A percentile compares a stretch with the other conserved stretches of the same genome.
Evolutionary conservation across 2,113 vertebrate genomes (phyloP).

Genomic region (Apus apus): DNA sequence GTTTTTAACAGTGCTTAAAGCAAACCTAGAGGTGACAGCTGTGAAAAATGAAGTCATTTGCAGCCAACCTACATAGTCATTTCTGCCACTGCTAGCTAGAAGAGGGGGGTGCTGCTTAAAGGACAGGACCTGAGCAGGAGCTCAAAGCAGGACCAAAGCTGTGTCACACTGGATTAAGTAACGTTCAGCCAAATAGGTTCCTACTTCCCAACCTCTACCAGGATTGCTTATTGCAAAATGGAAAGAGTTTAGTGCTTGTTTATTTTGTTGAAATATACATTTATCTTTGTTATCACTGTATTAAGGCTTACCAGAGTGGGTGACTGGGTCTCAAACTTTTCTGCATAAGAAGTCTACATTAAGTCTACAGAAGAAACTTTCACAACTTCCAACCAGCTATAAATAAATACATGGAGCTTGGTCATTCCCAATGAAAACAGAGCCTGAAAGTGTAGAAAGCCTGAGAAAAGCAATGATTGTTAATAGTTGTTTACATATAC

Average conservation of each 20-base stretch:
- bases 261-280: not conserved
- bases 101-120: not conserved
- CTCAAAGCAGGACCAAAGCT: not conserved
- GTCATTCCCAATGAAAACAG: not conserved
- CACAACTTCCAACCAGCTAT: not conserved
- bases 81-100: not conserved
- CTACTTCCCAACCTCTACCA: accelerated
- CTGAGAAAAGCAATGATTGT: not conserved
- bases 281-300: not conserved
- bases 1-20: not conserved
- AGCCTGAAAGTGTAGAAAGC: not conserved
- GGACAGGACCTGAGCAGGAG: not conserved
- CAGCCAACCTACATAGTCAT: not conserved
- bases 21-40: not conserved
- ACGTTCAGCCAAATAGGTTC: not conserved
- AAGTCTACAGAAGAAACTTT: not conserved
- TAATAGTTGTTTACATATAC: not conserved
- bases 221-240: not conserved
- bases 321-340: not conserved
- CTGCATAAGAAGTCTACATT: not conserved
- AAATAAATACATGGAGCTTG: not conserved
- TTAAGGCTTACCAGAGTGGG: not conserved
- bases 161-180: not conserved
- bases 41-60: conserved; percentile 30
- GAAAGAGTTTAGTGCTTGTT: not conserved